These are phyloP conservation scores for Zygogramma bicolorata DNA, from an alignment of 2,888 invertebrate species.

Conservation along the genomic window DNA sequence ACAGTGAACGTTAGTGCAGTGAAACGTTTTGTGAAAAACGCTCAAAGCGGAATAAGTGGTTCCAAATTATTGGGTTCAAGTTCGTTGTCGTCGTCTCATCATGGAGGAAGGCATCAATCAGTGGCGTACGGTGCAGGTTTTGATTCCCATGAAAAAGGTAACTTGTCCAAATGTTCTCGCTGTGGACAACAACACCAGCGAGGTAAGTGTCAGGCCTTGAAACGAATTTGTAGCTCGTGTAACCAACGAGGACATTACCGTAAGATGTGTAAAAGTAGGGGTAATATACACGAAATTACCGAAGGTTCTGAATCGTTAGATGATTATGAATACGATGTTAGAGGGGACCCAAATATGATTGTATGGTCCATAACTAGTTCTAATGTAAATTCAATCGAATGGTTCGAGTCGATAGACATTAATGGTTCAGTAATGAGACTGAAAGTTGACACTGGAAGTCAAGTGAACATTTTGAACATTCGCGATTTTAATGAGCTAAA, in stretches of 20 bases:
- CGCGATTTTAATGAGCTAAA: background rate
- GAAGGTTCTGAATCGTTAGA: background rate
- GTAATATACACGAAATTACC: background rate
- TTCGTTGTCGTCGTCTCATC: background rate
- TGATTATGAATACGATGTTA: background rate
- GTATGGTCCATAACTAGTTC: background rate
- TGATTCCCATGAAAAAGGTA: background rate
- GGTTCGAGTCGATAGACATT: background rate
- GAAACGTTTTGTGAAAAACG: background rate
- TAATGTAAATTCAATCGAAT: background rate
- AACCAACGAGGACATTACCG: background rate
- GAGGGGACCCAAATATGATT: background rate
- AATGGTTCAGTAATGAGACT: background rate
- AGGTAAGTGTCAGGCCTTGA: background rate
- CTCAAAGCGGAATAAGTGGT: background rate
- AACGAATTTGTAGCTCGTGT: background rate
- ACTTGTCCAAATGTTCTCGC: background rate
- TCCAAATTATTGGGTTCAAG: background rate
- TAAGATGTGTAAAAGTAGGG: background rate
- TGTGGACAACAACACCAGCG: background rate
- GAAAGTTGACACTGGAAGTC: too few species aligned
- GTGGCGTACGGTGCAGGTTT: background rate
- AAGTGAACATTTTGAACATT: background rate
- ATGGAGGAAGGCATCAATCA: background rate
- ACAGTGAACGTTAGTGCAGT: too few species aligned